Evolutionary conservation across 2,888 invertebrate species (phyloP).

Genomic region (Cepaea hortensis): DNA sequence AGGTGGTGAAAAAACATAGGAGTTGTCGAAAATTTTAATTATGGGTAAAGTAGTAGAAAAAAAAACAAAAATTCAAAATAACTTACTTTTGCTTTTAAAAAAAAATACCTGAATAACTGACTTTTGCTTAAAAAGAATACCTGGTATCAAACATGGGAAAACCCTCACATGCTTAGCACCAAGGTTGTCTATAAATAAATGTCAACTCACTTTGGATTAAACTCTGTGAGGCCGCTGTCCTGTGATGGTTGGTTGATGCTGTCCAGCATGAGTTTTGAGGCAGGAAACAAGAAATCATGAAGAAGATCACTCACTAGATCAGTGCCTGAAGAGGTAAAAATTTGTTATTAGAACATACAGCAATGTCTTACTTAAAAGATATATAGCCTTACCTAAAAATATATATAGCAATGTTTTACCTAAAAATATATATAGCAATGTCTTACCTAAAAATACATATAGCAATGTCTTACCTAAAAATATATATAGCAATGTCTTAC

Average conservation of each 20-base stretch:
- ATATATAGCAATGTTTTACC: too few species aligned
- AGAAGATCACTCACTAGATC: slow-evolving; percentile 73
- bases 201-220: slow-evolving; percentile 73
- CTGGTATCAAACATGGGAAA: background rate
- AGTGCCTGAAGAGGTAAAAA: slow-evolving; percentile 56
- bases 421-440: too few species aligned
- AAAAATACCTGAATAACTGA: background rate
- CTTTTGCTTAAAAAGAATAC: background rate
- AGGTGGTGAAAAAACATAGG: too few species aligned
- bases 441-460: too few species aligned
- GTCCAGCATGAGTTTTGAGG: slow-evolving; percentile 75
- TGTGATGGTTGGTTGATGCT: slow-evolving; percentile 64
- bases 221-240: slow-evolving; percentile 61
- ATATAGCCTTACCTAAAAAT: too few species aligned
- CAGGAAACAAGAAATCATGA: slow-evolving; percentile 77
- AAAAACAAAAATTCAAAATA: background rate
- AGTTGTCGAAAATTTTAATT: too few species aligned
- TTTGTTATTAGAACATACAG: too few species aligned
- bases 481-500: too few species aligned
- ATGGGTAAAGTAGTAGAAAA: too few species aligned
- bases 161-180: background rate
- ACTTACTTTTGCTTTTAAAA: background rate
- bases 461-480: too few species aligned
- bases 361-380: too few species aligned
- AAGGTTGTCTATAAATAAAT: background rate